Evolutionary conservation across 1,140 invertebrate genomes (phyloP).

Genomic region (Drosophila pallidifrons): DNA sequence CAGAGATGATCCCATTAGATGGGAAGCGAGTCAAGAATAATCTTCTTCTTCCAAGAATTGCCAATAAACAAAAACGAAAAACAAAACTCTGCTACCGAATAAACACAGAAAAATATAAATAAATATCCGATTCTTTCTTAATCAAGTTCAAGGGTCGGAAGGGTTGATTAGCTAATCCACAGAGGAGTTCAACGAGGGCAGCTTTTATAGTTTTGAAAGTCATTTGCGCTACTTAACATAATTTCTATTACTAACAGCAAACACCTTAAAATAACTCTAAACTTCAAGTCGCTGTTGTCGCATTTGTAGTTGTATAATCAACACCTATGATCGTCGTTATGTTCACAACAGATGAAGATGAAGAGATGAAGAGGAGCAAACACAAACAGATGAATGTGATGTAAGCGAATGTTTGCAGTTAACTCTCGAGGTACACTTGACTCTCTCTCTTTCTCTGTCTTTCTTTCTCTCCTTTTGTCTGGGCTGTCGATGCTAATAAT

Average conservation of each 20-base stretch:
- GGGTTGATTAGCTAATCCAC: not conserved
- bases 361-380: slow-evolving; percentile 12
- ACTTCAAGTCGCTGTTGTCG: slow-evolving; percentile 13
- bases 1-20: slow-evolving; percentile 32
- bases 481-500: slow-evolving; percentile 63
- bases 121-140: not conserved
- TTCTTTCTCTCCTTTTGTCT: slow-evolving; percentile 26
- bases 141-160: not conserved
- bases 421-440: slow-evolving; percentile 25
- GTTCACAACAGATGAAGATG: slow-evolving; percentile 12
- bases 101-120: not conserved
- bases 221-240: slow-evolving; percentile 22
- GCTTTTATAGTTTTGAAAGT: slow-evolving; percentile 25
- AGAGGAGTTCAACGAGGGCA: slow-evolving; percentile 5
- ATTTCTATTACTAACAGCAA: slow-evolving; percentile 16
- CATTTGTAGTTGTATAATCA: slow-evolving; percentile 52
- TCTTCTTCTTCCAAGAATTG: slow-evolving; percentile 1
- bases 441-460: slow-evolving; percentile 32
- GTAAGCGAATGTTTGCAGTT: slow-evolving; percentile 33
- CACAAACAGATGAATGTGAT: slow-evolving; percentile 19
- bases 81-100: not conserved
- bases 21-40: not conserved
- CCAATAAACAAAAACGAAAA: not conserved
- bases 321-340: slow-evolving; percentile 44
- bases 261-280: slow-evolving; percentile 10